Base-by-base conservation (phyloP, 2,113 vertebrate species). In the Rhinolophus sinicus region DNA sequence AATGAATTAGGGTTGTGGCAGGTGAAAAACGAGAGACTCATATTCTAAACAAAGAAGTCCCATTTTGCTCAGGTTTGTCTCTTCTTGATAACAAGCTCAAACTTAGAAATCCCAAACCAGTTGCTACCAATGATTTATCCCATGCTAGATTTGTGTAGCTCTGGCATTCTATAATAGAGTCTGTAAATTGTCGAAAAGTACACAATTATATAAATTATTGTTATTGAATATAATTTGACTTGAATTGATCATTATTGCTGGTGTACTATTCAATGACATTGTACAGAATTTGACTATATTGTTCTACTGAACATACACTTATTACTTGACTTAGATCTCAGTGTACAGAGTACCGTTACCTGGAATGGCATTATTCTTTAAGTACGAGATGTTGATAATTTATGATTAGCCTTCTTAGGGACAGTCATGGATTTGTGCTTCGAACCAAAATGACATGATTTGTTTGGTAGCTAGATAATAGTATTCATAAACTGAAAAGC, bases 401-500 rank as follows among this genome's bases (percentile, higher is more conserved):
- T 67, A 47, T 24, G 54, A 73, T 78, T n/a, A 33, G 33, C 30
- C n/a, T 75, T 62, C 54, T 77, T 77, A 40, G 44, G 56, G 62
- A 80, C 9, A 50, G 6, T 65, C 33, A n/a, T 64, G 65, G 58
- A 12, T 89, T 88, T 82, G 40, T 75, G 82, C 19, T 70, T 84
- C 2, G 19, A 90, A 40, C 7, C 24, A 15, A 73, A 90, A 12
- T 18, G 64, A 15, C 8, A 60, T 84, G 77, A 54, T 0, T 75
- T 85, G 24, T 88, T 84, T 26, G 16, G 26, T 50, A 88, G 15
- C 33, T 77, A 73, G 8, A 19, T 50, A 14, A 14, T 8, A 56
- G 30, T 76, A 50, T 60, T 96, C 11, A 56, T 47, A 82, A 76
- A n/a, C 47, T 81, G 18, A 47, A 82, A 73, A 93, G 9, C 24